Evolutionary conservation across 2,113 vertebrate genomes (phyloP).

Genomic region (Brevimyrus niger): DNA sequence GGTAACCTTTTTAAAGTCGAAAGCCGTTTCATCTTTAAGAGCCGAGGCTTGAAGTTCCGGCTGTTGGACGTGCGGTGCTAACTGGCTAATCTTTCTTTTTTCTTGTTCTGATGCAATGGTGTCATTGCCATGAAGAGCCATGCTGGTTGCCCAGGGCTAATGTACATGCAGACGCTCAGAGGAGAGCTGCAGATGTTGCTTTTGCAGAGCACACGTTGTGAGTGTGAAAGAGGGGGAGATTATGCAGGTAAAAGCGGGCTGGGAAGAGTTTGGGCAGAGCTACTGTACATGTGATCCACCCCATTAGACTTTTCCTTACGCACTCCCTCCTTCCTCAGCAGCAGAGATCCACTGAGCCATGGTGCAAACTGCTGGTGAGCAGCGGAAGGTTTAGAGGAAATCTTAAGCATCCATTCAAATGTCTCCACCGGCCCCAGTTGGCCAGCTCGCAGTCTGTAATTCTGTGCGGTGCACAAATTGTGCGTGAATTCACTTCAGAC

Average conservation of each 20-base stretch:
- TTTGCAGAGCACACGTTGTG: neutral
- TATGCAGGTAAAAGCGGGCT: neutral
- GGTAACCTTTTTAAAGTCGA: neutral
- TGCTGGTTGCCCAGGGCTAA: neutral
- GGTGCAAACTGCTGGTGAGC: neutral
- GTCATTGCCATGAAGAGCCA: neutral
- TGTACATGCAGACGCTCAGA: neutral
- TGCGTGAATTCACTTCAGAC: neutral
- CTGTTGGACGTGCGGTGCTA: neutral
- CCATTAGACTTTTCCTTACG: neutral
- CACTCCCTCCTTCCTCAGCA: neutral
- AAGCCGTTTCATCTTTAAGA: neutral
- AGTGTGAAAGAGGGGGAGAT: neutral
- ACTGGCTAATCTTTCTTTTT: neutral
- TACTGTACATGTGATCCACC: neutral
- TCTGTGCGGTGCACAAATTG: neutral
- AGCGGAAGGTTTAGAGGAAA: neutral
- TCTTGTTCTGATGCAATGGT: neutral
- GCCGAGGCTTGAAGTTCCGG: neutral
- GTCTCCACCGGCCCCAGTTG: neutral
- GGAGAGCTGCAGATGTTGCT: neutral
- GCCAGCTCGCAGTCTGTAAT: neutral
- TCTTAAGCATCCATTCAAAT: neutral
- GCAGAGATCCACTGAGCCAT: neutral
- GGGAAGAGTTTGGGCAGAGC: neutral